Evolutionary conservation across 2,113 vertebrate genomes (phyloP), one percentile per base, ranked within the genome.

Genomic region (Paramormyrops kingsleyae): DNA sequence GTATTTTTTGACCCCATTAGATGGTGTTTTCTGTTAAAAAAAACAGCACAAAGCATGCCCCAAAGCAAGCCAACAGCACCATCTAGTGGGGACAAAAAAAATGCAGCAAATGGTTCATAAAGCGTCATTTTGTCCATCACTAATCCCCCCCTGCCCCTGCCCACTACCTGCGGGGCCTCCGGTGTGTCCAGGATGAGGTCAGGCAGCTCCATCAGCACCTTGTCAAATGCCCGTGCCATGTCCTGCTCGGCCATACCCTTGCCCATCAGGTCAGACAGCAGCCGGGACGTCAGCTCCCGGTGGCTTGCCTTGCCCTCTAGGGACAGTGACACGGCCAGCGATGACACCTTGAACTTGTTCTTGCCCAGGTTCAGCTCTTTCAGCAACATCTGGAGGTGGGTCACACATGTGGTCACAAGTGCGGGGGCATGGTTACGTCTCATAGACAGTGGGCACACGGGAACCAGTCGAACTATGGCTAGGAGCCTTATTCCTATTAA

Each of bases 301-400:
- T 98, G 97, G 92, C 97, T 98, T 91, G 97, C 97, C 88, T 97
- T 97, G 90, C 97, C 97, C 92, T 98, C 97, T n/a, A 97, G 93
- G 8, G 97, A 95, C 91, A 98, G 92, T 1, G 96, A 95, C 90
- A 98, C 95, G 0, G 97, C 97, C 93, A 97, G 84, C 0, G 96
- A 96, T 6, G 97, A 96, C 91, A 97, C 96, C 88, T 97, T 94
- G 0, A 93, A 96, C 90, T 94, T 95, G 46, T 95, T 93, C 1
- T 90, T 87, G 13, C 97, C 97, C 90, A 97, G 92, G 93, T 97
- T 97, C 91, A 98, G 94, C 21, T 91, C 96, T 91, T 95, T 95
- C 89, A 98, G 94, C 92, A 97, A 92, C 94, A 95, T 95, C 97
- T 98, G 89, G 21, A 44, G 17, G 89, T 88, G 9, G 31, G 39